Percentiles rank a stretch among this genome's conserved stretches.
Evolutionary conservation across 2,113 vertebrate genomes (phyloP).

Genomic region (Quiscalus mexicanus): DNA sequence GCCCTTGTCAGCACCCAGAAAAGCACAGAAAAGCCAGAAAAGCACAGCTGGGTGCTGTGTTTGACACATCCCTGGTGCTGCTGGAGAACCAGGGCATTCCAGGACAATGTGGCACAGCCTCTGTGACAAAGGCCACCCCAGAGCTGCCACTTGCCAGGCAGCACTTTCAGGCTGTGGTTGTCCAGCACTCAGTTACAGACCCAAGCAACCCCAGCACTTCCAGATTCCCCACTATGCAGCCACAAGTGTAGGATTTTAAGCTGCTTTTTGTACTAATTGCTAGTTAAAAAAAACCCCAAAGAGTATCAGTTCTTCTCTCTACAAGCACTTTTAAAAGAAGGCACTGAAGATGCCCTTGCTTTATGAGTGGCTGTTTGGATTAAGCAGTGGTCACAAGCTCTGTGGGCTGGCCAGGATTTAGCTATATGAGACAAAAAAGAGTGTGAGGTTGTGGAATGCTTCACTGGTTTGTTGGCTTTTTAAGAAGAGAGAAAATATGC

Average conservation of each 20-base stretch:
- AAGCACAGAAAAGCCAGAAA: not conserved
- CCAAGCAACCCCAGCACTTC: not conserved
- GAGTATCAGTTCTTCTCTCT: not conserved
- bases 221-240: not conserved
- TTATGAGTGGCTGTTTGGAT: not conserved
- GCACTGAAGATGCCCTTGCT: not conserved
- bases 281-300: not conserved
- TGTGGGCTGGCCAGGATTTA: not conserved
- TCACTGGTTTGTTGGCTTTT: not conserved
- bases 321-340: not conserved
- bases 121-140: rapidly evolving
- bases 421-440: not conserved
- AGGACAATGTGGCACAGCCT: not conserved
- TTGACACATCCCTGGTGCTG: rapidly evolving
- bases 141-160: not conserved
- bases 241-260: not conserved
- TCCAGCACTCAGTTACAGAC: not conserved
- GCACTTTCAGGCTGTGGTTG: not conserved
- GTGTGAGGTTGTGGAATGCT: not conserved
- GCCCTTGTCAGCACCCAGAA: not conserved
- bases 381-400: not conserved
- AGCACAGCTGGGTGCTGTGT: not conserved
- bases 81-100: not conserved
- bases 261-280: not conserved
- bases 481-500: not conserved